A percentile compares a stretch with the other conserved stretches of the same genome.
phyloP scores from a whole-genome alignment of 2,797 vertebrate species.

The Acrocephalus scirpaceus region DNA sequence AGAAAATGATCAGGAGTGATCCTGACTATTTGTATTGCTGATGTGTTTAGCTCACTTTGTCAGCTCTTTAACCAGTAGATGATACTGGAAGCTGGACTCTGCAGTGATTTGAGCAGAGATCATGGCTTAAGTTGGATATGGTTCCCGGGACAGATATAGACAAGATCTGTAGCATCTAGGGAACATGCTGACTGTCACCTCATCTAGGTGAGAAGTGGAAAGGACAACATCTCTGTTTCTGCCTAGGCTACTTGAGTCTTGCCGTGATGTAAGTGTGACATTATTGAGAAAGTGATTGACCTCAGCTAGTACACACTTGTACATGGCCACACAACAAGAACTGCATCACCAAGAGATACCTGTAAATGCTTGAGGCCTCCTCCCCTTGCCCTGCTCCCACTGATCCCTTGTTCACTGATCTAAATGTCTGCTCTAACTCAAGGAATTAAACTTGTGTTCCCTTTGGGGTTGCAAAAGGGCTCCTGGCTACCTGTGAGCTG shows the following conservation, averaged over 20 bases:
- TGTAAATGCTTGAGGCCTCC: neutral
- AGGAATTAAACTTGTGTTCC: neutral
- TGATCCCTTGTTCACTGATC: neutral
- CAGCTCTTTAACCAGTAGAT: neutral
- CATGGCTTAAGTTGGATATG: accelerated
- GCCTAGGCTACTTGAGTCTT: neutral
- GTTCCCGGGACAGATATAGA: neutral
- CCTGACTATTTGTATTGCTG: neutral
- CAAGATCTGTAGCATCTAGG: neutral
- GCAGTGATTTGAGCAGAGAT: neutral
- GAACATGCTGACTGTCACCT: neutral
- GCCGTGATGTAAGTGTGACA: neutral
- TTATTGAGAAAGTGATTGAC: neutral
- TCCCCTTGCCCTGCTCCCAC: neutral
- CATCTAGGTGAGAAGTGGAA: neutral
- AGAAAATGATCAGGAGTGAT: neutral
- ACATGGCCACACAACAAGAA: neutral
- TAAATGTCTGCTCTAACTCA: neutral
- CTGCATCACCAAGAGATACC: neutral
- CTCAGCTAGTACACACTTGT: neutral
- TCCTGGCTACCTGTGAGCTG: neutral
- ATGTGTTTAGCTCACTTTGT: neutral
- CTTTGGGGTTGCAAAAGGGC: neutral
- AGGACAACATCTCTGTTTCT: neutral
- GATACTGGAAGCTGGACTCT: neutral